Conservation (phyloP, 2,797 vertebrate species). For the Trachops cirrhosus region DNA sequence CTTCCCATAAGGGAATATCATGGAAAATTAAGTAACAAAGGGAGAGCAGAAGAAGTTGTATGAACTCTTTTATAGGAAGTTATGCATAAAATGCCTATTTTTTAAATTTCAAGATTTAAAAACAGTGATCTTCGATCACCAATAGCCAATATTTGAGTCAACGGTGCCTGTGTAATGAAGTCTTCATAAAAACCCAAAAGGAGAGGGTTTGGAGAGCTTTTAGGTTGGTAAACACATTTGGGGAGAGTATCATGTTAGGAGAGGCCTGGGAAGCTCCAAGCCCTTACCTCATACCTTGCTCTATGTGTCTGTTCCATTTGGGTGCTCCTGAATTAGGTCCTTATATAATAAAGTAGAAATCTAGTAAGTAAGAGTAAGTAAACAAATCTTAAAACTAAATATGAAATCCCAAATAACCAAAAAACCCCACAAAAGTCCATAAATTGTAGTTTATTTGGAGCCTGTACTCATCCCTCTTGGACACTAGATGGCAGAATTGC, state of each 20-base stretch:
- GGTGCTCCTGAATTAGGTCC: background rate
- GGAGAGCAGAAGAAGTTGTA: background rate
- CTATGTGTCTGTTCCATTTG: background rate
- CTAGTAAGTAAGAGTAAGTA: background rate
- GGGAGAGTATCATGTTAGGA: background rate
- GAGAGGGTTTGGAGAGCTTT: background rate
- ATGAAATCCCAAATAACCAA: background rate
- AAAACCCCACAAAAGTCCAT: background rate
- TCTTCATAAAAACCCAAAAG: background rate
- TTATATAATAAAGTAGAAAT: background rate
- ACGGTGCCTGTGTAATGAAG: background rate
- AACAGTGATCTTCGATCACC: background rate
- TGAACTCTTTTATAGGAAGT: background rate
- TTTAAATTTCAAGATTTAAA: background rate
- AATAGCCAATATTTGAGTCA: background rate
- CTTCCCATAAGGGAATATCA: background rate
- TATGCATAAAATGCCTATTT: background rate
- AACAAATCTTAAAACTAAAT: background rate
- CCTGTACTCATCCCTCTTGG: background rate
- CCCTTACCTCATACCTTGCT: background rate
- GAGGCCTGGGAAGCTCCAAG: background rate
- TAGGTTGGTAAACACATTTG: too few species aligned
- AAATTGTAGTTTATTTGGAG: background rate
- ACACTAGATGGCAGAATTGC: conserved; percentile 80
- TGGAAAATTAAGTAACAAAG: background rate